Evolutionary conservation across 2,797 vertebrate genomes (phyloP), one percentile per base, ranked within the genome.

Genomic region (Nothura maculosa): DNA sequence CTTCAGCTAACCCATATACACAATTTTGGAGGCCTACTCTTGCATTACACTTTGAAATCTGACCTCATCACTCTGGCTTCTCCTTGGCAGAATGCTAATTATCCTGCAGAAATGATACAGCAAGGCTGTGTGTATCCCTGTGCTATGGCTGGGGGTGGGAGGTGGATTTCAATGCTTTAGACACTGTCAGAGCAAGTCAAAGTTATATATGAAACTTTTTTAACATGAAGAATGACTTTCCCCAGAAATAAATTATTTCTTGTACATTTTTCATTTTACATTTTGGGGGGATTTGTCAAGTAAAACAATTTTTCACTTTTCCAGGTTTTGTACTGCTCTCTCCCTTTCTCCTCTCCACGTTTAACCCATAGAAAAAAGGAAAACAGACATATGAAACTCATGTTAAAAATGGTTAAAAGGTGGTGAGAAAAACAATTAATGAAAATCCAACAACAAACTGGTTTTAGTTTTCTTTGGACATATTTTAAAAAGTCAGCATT

Each of bases 251-350:
- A 92, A 90, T 94, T 38, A 79, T 92, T 90, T 82, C 85, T 84
- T 88, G 58, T 76, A 76, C 34, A 94, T 96, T 94, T 96, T 94
- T 94, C 81, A 92, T 79, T 72, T 87, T 63, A 89, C 52, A 86
- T 91, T 92, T 15, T 27, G 13, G 9, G 6, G 27, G 13, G 8
- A 6, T 43, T 84, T 92, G 74, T 92, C 94, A 94, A 54, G 45
- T 88, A 61, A 95, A 85, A 76, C 47, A 63, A 81, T 96, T 96
- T 91, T 88, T 95, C 92, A 91, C 25, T 90, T 85, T 76, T 91
- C 36, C 47, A 63, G 70, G 6, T 67, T 81, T 60, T 8, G 13
- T 45, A 22, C 28, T 87, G 92, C 50, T 94, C 18, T 77, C 7
- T 74, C 63, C 25, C 27, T 84, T 87, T 87, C 63, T 77, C 1